These are phyloP conservation scores for Pangasius mekongensis DNA, from an alignment of 2,797 vertebrate genomes.

Conservation along the genomic window DNA sequence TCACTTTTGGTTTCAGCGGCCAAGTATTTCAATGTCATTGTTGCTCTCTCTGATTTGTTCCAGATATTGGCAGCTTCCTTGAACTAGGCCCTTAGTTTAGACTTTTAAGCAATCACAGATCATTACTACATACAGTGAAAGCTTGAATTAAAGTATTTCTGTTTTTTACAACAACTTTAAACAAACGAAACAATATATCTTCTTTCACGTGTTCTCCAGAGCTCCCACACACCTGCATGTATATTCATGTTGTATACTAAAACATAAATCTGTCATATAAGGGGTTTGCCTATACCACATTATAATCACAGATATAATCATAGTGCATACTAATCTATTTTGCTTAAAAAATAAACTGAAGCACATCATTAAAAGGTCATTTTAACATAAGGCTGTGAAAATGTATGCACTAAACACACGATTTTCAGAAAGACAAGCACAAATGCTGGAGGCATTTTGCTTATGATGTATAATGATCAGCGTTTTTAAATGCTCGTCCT, in stretches of 20 bases:
- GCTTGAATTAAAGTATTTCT: conserved; percentile 11
- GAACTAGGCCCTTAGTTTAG: conserved; percentile 11
- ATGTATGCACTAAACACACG: conserved; percentile 9
- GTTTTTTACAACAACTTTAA: neutral
- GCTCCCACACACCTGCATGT: conserved; percentile 5
- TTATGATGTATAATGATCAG: conserved; percentile 11
- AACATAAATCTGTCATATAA: neutral
- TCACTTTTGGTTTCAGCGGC: conserved; percentile 12
- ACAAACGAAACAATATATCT: conserved; percentile 14
- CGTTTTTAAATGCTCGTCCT: neutral
- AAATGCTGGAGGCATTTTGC: neutral
- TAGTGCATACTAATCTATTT: conserved; percentile 4
- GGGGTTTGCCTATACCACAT: neutral
- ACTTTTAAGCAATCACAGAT: conserved; percentile 23
- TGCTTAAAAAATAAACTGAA: neutral
- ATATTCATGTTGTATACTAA: neutral
- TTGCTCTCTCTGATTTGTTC: conserved; percentile 20
- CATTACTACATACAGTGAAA: conserved; percentile 9
- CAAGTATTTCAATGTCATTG: conserved; percentile 34
- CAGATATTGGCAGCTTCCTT: conserved; percentile 33
- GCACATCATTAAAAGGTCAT: neutral
- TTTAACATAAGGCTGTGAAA: neutral
- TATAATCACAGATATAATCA: neutral
- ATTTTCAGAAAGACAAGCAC: neutral
- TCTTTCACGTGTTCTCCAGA: neutral